Conservation (phyloP, 37 sponge, comb jelly and placozoan genomes). For the Halichondria panicea region DNA sequence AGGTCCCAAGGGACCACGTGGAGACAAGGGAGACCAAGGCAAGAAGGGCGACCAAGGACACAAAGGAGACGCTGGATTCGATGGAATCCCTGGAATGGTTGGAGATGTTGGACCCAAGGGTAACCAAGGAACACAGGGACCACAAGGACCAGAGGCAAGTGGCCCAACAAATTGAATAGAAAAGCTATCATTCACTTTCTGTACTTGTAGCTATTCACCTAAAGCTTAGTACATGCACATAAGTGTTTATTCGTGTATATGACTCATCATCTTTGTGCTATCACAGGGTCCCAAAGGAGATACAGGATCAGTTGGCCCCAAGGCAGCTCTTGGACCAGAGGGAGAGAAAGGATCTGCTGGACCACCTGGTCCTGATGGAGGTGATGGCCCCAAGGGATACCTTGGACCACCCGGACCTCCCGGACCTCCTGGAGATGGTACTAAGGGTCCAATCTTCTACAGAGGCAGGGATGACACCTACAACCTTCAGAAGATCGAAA, state of each 20-base stretch:
- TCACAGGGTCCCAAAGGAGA: slow-evolving; percentile 62
- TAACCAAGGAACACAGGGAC: slow-evolving; percentile 57
- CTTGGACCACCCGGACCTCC: slow-evolving; percentile 46
- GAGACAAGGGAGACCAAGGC: slow-evolving; percentile 63
- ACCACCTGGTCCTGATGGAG: slow-evolving; percentile 26
- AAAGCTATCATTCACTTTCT: too few species aligned
- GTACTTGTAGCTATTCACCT: too few species aligned
- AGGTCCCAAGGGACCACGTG: slow-evolving; percentile 47
- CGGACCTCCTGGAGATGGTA: slow-evolving; percentile 63
- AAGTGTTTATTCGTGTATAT: background rate
- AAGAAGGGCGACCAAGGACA: slow-evolving; percentile 53
- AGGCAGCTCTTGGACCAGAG: slow-evolving; percentile 29
- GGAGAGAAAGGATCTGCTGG: slow-evolving; percentile 67
- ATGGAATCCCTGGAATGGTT: slow-evolving; percentile 24
- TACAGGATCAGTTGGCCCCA: slow-evolving; percentile 23
- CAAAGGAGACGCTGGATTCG: slow-evolving; percentile 51
- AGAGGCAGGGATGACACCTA: slow-evolving; percentile 38
- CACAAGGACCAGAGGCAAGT: slow-evolving; percentile 48
- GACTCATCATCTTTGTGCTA: background rate
- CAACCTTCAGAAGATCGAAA: slow-evolving; percentile 39
- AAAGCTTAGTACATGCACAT: too few species aligned
- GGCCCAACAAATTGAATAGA: background rate
- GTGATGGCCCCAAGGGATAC: slow-evolving; percentile 27
- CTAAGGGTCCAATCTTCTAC: slow-evolving; percentile 50
- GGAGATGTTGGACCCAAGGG: slow-evolving; percentile 62